These are phyloP conservation scores for Andrena camellia DNA, from an alignment of 2,888 invertebrate species.

Conservation along the genomic window DNA sequence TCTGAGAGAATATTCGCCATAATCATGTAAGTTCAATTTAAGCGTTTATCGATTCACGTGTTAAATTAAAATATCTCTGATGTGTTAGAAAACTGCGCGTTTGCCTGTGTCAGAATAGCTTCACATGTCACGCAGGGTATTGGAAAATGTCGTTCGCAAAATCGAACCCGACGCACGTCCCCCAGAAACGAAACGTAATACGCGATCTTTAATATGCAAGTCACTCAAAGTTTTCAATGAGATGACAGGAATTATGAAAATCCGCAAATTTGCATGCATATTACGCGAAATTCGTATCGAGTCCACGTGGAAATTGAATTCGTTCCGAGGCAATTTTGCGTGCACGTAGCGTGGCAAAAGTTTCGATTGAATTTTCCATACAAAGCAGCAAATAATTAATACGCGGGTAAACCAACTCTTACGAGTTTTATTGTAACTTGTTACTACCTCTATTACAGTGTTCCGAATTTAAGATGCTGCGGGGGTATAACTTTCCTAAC, in stretches of 20 bases:
- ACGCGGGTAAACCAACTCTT: neutral
- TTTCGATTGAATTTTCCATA: slow-evolving; percentile 9
- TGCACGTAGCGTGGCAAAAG: neutral
- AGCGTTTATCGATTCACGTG: too few species aligned
- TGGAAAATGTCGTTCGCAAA: slow-evolving; percentile 7
- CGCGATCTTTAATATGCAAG: slow-evolving; percentile 27
- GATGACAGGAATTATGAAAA: slow-evolving; percentile 20
- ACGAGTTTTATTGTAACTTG: neutral
- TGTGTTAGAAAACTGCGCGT: too few species aligned
- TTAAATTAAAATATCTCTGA: too few species aligned
- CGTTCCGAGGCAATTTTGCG: neutral
- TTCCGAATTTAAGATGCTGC: neutral
- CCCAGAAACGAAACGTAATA: slow-evolving; percentile 14
- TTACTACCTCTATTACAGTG: neutral
- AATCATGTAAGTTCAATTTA: too few species aligned
- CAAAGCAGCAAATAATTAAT: neutral
- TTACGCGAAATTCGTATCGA: slow-evolving; percentile 12
- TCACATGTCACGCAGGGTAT: neutral
- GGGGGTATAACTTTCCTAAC: neutral
- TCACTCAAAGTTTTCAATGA: slow-evolving; percentile 1
- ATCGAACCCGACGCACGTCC: neutral
- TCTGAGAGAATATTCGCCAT: too few species aligned
- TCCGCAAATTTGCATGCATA: neutral
- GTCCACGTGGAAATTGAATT: neutral
- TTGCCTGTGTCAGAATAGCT: neutral